Conservation (phyloP, 2,113 vertebrate species). For the Bufo gargarizans region DNA sequence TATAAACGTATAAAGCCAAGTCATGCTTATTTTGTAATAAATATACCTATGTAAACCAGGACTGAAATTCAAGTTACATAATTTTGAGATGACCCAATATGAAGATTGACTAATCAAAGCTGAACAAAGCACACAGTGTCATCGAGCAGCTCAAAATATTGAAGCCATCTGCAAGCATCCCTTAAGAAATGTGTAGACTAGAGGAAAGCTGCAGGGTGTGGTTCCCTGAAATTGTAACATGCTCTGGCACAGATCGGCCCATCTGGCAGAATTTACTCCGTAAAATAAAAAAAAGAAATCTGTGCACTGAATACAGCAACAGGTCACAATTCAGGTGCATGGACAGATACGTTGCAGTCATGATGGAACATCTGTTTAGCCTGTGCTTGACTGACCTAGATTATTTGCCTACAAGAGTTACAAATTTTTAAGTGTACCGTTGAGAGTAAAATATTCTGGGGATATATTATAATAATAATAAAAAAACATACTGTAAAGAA, state of each 20-base stretch:
- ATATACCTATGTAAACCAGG: slow-evolving; percentile 27
- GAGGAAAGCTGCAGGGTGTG: slow-evolving; percentile 53
- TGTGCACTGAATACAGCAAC: slow-evolving; percentile 18
- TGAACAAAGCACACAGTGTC: slow-evolving; percentile 46
- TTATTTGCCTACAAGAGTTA: slow-evolving; percentile 33
- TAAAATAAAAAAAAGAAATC: slow-evolving; percentile 13
- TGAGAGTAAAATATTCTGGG: slow-evolving; percentile 13
- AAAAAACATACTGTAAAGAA: slow-evolving; percentile 32
- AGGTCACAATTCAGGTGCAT: slow-evolving; percentile 50
- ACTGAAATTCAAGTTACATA: slow-evolving; percentile 15
- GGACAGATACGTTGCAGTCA: slow-evolving; percentile 10
- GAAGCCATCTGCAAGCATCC: slow-evolving; percentile 50
- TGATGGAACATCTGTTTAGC: slow-evolving; percentile 36
- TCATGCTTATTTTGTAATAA: slow-evolving; percentile 9
- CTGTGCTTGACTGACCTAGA: slow-evolving; percentile 1
- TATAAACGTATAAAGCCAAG: not conserved
- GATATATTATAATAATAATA: slow-evolving; percentile 30
- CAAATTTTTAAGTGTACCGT: slow-evolving; percentile 38
- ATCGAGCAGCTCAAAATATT: slow-evolving; percentile 47
- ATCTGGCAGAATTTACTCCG: slow-evolving; percentile 31
- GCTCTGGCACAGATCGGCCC: slow-evolving; percentile 41
- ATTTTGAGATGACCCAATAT: slow-evolving; percentile 33
- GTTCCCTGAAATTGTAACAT: slow-evolving; percentile 35
- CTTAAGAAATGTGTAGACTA: slow-evolving; percentile 38
- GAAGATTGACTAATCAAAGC: slow-evolving; percentile 32